Conservation (phyloP, 2,113 vertebrate species). For the Melanotaenia duboulayi region DNA sequence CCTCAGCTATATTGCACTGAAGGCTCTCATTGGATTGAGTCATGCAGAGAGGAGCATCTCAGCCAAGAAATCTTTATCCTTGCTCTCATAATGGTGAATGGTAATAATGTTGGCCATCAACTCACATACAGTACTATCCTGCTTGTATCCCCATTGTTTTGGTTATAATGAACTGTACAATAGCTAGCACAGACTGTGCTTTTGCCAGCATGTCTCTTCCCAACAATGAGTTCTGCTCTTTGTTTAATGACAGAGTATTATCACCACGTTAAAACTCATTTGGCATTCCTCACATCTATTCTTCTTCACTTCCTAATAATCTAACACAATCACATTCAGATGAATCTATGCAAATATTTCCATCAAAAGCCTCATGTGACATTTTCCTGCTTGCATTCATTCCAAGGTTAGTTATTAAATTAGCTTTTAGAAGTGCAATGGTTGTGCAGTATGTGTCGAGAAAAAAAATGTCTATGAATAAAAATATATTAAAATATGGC, state of each 20-base stretch:
- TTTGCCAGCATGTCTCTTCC: constrained; percentile 29
- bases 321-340: constrained; percentile 39
- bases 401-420: constrained; percentile 35
- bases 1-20: constrained; percentile 29
- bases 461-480: constrained; percentile 21
- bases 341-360: constrained; percentile 53
- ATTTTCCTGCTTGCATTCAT: constrained; percentile 26
- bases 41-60: constrained; percentile 1
- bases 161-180: constrained; percentile 35
- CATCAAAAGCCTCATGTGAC: constrained; percentile 28
- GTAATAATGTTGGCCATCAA: constrained; percentile 28
- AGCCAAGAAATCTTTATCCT: constrained; percentile 40
- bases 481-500: constrained; percentile 51
- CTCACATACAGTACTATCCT: constrained; percentile 36
- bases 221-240: constrained; percentile 46
- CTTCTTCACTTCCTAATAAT: constrained; percentile 22
- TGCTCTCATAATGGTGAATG: constrained; percentile 37
- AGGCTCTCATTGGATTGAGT: constrained; percentile 25
- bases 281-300: constrained; percentile 4
- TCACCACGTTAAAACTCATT: constrained; percentile 10
- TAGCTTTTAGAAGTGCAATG: constrained; percentile 18
- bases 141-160: constrained; percentile 47
- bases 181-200: constrained; percentile 24
- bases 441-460: constrained; percentile 26
- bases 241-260: constrained; percentile 37